A percentile compares a stretch with the other conserved stretches of the same genome.
Evolutionary conservation across 2,113 vertebrate genomes (phyloP).

Genomic region (Pluvianellus socialis): DNA sequence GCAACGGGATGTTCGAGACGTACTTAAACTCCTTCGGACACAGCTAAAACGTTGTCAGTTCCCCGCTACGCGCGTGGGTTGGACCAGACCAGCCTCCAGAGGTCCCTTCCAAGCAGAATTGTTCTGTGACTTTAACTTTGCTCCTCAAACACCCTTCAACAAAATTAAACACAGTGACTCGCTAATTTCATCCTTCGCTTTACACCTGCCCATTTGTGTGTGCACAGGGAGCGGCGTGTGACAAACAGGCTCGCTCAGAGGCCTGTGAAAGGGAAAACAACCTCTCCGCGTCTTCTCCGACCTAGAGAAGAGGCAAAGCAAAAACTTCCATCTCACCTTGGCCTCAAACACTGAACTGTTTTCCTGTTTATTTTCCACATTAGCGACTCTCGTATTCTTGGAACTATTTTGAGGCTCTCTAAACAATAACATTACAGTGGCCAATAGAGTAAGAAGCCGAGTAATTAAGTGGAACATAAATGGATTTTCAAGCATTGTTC

Average conservation of each 20-base stretch:
- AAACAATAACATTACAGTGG: neutral
- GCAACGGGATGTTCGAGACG: neutral
- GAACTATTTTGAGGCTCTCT: neutral
- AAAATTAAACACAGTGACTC: neutral
- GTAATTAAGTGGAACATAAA: constrained; percentile 35
- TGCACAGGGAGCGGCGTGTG: neutral
- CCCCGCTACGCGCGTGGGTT: neutral
- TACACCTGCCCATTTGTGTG: neutral
- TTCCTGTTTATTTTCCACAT: neutral
- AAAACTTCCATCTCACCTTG: neutral
- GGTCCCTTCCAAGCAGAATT: neutral
- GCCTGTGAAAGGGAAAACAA: neutral
- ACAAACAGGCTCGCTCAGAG: neutral
- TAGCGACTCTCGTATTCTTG: neutral
- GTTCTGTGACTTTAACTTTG: neutral
- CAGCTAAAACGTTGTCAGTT: neutral
- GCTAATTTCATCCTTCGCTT: neutral
- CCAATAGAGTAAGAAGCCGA: neutral
- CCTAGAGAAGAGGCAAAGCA: neutral
- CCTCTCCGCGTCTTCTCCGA: neutral
- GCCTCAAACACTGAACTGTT: neutral
- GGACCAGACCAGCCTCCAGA: neutral
- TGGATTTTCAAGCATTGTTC: constrained; percentile 19
- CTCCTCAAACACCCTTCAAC: neutral
- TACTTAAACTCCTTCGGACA: neutral